Evolutionary conservation across 2,113 vertebrate species (phyloP).

Genomic region (Trinectes maculatus): DNA sequence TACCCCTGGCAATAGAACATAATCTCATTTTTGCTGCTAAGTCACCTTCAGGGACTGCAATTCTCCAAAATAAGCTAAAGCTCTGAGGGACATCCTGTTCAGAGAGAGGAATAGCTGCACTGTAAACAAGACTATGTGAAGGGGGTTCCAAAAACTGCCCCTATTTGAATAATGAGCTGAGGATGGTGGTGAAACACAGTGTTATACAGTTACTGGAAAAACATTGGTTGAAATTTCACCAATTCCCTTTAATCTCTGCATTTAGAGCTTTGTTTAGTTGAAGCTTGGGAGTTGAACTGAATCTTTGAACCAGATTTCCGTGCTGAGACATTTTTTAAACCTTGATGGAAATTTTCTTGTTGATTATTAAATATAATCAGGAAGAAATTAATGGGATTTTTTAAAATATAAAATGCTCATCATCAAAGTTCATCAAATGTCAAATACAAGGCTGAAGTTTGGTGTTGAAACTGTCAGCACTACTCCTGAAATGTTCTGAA

Average conservation of each 20-base stretch:
- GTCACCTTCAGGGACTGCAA: constrained; percentile 80
- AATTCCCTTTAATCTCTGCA: constrained; percentile 41
- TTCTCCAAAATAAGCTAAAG: constrained; percentile 75
- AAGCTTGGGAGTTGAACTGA: constrained; percentile 11
- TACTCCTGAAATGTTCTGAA: not conserved
- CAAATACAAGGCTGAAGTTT: no score
- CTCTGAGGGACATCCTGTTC: constrained; percentile 70
- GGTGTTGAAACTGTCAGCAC: no score
- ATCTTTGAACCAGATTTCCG: constrained; percentile 7
- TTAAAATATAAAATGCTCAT: no score
- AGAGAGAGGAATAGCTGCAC: constrained; percentile 60
- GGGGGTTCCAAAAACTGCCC: constrained; percentile 53
- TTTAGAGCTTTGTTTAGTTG: constrained; percentile 9
- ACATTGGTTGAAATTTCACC: constrained; percentile 28
- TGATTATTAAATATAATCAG: no score
- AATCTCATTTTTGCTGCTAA: constrained; percentile 83
- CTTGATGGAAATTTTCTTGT: no score
- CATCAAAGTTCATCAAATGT: no score
- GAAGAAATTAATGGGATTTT: no score
- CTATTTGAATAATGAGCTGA: constrained; percentile 64
- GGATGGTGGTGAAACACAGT: constrained; percentile 9
- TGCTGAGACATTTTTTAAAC: not conserved
- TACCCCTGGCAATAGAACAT: constrained; percentile 80
- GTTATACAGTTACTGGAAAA: constrained; percentile 2
- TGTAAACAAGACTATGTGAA: constrained; percentile 69